Conservation (phyloP, 2,113 vertebrate genomes). For the Poecilia latipinna region DNA sequence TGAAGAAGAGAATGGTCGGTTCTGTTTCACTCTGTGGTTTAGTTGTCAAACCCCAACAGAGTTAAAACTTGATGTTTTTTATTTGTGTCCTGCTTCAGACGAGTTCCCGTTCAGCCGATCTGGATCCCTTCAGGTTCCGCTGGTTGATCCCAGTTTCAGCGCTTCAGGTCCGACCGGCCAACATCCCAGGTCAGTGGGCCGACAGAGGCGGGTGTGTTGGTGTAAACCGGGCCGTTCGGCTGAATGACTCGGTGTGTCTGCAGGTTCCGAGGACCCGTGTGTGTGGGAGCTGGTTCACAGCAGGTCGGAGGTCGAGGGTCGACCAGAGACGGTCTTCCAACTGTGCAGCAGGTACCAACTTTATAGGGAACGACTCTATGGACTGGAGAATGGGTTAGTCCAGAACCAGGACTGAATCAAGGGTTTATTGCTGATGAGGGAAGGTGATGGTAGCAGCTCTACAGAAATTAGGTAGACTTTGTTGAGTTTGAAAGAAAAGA, state of each 20-base stretch:
- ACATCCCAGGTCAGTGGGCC: conserved; percentile 83
- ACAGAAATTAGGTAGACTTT: neutral
- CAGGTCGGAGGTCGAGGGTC: conserved; percentile 89
- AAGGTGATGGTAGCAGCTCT: neutral
- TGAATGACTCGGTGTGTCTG: neutral
- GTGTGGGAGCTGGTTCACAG: conserved; percentile 94
- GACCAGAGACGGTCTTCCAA: conserved; percentile 92
- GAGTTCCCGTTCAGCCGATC: conserved; percentile 84
- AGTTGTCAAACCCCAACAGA: neutral
- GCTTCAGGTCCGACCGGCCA: conserved; percentile 88
- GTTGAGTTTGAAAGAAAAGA: neutral
- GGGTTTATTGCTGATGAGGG: neutral
- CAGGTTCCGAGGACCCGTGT: conserved; percentile 88
- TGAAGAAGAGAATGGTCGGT: conserved; percentile 94
- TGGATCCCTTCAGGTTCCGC: conserved; percentile 93
- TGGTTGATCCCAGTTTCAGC: conserved; percentile 94
- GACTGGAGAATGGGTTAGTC: neutral
- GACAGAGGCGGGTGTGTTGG: neutral
- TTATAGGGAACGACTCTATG: too few relatives aligned
- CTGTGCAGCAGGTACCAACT: conserved; percentile 88
- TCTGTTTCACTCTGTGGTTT: neutral
- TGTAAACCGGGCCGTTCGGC: neutral
- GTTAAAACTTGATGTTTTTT: too few relatives aligned
- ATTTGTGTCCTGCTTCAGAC: conserved; percentile 54
- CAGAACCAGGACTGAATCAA: neutral